These are phyloP conservation scores for Orius insidiosus DNA, from an alignment of 1,140 invertebrate genomes.

Conservation along the genomic window DNA sequence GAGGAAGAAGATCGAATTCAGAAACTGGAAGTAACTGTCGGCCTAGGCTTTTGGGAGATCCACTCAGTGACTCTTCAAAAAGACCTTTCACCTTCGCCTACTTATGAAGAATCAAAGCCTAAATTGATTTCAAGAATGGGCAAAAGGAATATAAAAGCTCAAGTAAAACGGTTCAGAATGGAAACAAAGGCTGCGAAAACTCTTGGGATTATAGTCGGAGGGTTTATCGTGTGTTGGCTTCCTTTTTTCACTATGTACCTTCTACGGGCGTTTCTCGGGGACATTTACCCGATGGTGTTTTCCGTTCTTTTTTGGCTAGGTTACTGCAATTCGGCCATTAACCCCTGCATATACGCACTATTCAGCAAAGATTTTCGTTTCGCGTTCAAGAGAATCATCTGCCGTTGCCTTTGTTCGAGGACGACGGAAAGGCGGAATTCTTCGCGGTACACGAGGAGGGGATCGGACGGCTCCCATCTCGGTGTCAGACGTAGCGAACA, in stretches of 20 bases:
- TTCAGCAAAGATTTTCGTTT: conserved; percentile 84
- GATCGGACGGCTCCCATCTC: conserved; percentile 46
- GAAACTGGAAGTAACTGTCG: conserved; percentile 16
- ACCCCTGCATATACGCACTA: conserved; percentile 80
- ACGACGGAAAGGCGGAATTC: conserved; percentile 8
- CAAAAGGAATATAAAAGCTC: conserved; percentile 70
- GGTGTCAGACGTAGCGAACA: conserved; percentile 13
- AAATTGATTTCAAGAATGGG: conserved; percentile 55
- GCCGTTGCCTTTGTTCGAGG: conserved; percentile 49
- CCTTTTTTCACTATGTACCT: conserved; percentile 92
- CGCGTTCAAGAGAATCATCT: conserved; percentile 82
- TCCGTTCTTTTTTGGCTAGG: conserved; percentile 92
- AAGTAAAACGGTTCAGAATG: conserved; percentile 68
- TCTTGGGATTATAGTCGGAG: conserved; percentile 81
- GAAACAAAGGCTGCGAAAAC: conserved; percentile 91
- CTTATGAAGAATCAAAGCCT: conserved; percentile 37
- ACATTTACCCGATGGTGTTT: conserved; percentile 61
- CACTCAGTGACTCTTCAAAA: conserved; percentile 17
- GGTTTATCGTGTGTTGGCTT: conserved; percentile 84
- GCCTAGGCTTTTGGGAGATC: conserved; percentile 17
- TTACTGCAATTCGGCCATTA: conserved; percentile 90
- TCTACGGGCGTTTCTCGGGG: conserved; percentile 56
- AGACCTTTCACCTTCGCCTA: conserved; percentile 21
- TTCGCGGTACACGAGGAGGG: conserved; percentile 31
- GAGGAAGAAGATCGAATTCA: conserved; percentile 4